A percentile compares a stretch with the other conserved stretches of the same genome.
Conservation (phyloP, 2,113 vertebrate genomes). For the Hystrix brachyura region DNA sequence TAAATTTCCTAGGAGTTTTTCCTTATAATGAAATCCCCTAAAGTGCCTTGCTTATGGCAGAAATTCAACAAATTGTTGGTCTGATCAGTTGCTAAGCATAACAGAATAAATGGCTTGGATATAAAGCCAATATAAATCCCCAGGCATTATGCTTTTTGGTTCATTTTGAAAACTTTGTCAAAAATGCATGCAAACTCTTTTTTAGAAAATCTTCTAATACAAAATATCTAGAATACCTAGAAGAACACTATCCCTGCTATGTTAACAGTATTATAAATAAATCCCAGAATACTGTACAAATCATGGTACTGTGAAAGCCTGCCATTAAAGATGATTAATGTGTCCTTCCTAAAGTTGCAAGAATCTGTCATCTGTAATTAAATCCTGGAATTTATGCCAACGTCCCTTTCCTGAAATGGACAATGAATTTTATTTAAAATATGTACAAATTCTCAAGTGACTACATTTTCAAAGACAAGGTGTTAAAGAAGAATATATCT, state of each 20-base stretch:
- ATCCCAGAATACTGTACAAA: neutral
- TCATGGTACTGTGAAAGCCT: neutral
- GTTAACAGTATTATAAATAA: conserved; percentile 48
- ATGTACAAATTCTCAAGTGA: neutral
- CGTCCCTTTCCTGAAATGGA: neutral
- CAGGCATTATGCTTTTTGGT: neutral
- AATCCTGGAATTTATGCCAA: neutral
- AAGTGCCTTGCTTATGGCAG: neutral
- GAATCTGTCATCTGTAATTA: neutral
- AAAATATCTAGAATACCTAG: neutral
- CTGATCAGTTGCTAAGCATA: neutral
- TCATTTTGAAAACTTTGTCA: conserved; percentile 45
- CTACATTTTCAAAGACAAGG: neutral
- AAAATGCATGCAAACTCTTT: neutral
- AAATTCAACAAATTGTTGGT: conserved; percentile 40
- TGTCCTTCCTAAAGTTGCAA: neutral
- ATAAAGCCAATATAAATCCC: neutral
- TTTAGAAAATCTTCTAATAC: neutral
- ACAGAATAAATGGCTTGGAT: conserved; percentile 41
- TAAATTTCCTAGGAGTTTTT: neutral
- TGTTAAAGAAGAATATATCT: neutral
- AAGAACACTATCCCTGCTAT: neutral
- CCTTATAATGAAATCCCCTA: neutral
- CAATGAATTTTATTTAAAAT: neutral
- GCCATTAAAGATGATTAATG: conserved; percentile 20